Conservation (phyloP, 2,113 vertebrate species). For the Mastomys natalensis region DNA sequence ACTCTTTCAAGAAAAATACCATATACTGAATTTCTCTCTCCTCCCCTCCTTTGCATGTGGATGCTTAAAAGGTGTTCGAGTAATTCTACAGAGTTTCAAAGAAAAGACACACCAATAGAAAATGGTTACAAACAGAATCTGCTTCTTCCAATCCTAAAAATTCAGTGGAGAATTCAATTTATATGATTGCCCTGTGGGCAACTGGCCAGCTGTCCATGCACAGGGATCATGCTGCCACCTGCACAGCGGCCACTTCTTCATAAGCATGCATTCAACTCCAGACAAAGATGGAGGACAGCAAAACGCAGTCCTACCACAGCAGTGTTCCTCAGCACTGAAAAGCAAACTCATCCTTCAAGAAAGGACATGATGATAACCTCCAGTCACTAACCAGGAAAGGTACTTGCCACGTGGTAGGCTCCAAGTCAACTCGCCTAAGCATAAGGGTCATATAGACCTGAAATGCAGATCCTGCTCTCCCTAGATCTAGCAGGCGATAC, state of each 20-base stretch:
- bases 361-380: conserved; percentile 43
- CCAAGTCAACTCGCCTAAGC: conserved; percentile 13
- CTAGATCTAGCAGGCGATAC: not conserved
- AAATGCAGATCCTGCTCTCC: not conserved
- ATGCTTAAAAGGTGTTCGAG: conserved; percentile 4
- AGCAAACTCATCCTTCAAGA: not conserved
- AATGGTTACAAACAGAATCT: not conserved
- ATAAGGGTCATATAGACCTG: not conserved
- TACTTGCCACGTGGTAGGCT: not conserved
- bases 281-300: conserved; percentile 45
- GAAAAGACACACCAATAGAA: not conserved
- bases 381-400: conserved; percentile 49
- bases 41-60: not conserved
- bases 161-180: conserved; percentile 31
- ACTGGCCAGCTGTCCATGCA: not conserved
- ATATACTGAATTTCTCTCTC: not conserved
- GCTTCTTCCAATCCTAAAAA: not conserved
- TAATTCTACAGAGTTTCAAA: conserved; percentile 24
- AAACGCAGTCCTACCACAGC: conserved; percentile 20
- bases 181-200: not conserved
- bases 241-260: conserved; percentile 9
- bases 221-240: conserved; percentile 26
- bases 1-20: conserved; percentile 66
- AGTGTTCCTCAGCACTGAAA: conserved; percentile 42
- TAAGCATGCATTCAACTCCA: conserved; percentile 49